phyloP scores from a whole-genome alignment of 2,113 vertebrate genomes.

The Zosterops lateralis region DNA sequence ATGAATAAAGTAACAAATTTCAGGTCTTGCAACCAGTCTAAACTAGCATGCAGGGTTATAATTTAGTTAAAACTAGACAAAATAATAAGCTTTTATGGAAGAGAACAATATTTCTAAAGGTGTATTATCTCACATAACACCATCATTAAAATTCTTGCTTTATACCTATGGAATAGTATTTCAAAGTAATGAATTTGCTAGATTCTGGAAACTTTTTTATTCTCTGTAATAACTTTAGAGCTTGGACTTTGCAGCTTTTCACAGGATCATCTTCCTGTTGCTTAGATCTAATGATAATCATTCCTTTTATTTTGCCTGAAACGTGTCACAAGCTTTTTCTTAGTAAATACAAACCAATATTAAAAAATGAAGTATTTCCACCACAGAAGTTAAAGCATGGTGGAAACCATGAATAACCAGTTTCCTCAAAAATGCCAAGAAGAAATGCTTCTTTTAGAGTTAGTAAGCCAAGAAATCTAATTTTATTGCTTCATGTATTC shows the following conservation, averaged over 20 bases:
- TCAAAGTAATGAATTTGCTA: background rate
- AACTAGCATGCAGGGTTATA: background rate
- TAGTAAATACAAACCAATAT: background rate
- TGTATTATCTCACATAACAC: background rate
- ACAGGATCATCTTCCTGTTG: background rate
- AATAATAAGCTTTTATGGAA: background rate
- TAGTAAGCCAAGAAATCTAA: background rate
- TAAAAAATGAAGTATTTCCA: background rate
- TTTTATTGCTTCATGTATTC: background rate
- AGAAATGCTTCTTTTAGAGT: background rate
- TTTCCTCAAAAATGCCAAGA: background rate
- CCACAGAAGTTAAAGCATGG: background rate
- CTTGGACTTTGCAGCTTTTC: background rate
- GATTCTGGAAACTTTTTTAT: background rate
- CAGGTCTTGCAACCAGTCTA: background rate
- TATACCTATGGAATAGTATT: background rate
- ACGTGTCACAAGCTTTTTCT: background rate
- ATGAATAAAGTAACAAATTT: background rate
- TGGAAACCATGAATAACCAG: background rate
- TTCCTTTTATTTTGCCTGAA: background rate
- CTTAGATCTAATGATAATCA: background rate
- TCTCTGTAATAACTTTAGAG: background rate
- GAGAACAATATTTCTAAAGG: background rate
- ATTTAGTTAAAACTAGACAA: background rate
- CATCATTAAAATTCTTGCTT: background rate